A percentile compares a stretch with the other conserved stretches of the same genome.
Evolutionary conservation across 1,140 invertebrate genomes (phyloP).

Genomic region (Panagrolaimus sp.): DNA sequence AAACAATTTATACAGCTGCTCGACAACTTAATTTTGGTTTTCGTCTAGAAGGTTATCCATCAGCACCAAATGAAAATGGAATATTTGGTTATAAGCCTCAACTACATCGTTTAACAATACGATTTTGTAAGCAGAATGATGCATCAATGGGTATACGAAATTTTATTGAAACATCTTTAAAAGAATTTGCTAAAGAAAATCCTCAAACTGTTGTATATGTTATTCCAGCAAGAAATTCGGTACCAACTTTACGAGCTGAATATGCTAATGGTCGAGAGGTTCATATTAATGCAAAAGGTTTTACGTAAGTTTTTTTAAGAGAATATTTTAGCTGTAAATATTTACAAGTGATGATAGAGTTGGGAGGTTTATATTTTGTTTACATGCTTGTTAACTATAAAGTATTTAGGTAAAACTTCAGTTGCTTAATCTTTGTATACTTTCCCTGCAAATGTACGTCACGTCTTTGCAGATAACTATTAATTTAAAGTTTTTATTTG

Average conservation of each 20-base stretch:
- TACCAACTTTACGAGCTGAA: slow-evolving; percentile 37
- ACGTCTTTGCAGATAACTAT: too few relatives aligned
- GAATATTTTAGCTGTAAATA: too few relatives aligned
- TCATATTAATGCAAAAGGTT: slow-evolving; percentile 32
- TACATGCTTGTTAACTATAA: too few relatives aligned
- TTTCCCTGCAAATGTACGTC: too few relatives aligned
- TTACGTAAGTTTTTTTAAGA: slow-evolving; percentile 38
- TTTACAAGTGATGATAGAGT: too few relatives aligned
- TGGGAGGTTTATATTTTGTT: too few relatives aligned
- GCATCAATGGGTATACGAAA: slow-evolving; percentile 36
- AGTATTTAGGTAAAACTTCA: too few relatives aligned
- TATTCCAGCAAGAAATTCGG: slow-evolving; percentile 29
- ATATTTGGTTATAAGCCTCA: slow-evolving; percentile 29
- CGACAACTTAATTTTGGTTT: slow-evolving; percentile 44
- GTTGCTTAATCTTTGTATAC: too few relatives aligned
- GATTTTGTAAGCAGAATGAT: slow-evolving; percentile 38
- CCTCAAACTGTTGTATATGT: slow-evolving; percentile 41
- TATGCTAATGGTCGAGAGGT: slow-evolving; percentile 42
- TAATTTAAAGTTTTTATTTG: too few relatives aligned
- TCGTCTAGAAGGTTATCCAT: slow-evolving; percentile 31
- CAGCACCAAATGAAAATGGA: slow-evolving; percentile 36
- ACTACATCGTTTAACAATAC: slow-evolving; percentile 33
- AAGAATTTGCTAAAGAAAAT: slow-evolving; percentile 37
- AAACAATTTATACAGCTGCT: slow-evolving; percentile 39
- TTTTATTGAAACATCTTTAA: slow-evolving; percentile 29